Evolutionary conservation across 2,113 vertebrate species (phyloP).

Genomic region (Pipa parva): DNA sequence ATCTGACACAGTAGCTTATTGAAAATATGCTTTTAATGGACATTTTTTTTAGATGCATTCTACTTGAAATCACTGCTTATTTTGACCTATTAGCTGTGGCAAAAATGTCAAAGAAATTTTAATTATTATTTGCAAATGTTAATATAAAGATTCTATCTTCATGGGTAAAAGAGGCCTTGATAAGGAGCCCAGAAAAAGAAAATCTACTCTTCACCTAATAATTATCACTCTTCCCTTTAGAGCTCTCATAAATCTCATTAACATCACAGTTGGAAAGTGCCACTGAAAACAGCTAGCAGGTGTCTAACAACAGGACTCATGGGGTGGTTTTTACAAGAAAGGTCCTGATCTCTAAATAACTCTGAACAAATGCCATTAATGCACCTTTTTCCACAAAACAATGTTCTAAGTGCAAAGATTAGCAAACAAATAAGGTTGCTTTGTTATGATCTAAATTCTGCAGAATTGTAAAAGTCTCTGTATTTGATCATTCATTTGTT

Average conservation of each 20-base stretch:
- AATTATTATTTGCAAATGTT: conserved; percentile 67
- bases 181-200: conserved; percentile 58
- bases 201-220: conserved; percentile 59
- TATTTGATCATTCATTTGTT: too few species aligned
- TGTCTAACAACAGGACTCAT: conserved; percentile 54
- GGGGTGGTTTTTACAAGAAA: conserved; percentile 56
- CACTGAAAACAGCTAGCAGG: conserved; percentile 56
- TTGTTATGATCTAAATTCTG: neutral
- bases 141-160: conserved; percentile 58
- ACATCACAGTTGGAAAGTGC: conserved; percentile 63
- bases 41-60: neutral
- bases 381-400: conserved; percentile 25
- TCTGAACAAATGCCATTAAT: conserved; percentile 51
- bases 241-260: conserved; percentile 63
- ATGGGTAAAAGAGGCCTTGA: conserved; percentile 48
- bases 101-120: conserved; percentile 64
- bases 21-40: neutral
- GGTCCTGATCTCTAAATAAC: conserved; percentile 58
- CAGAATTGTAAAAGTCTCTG: too few species aligned
- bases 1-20: neutral
- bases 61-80: conserved; percentile 55
- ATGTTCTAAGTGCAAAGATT: conserved; percentile 15
- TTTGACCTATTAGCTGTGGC: conserved; percentile 61
- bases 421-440: neutral
- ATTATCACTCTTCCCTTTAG: conserved; percentile 59